Conservation (phyloP, 2,797 vertebrate genomes). For the Chloroceryle amazona region DNA sequence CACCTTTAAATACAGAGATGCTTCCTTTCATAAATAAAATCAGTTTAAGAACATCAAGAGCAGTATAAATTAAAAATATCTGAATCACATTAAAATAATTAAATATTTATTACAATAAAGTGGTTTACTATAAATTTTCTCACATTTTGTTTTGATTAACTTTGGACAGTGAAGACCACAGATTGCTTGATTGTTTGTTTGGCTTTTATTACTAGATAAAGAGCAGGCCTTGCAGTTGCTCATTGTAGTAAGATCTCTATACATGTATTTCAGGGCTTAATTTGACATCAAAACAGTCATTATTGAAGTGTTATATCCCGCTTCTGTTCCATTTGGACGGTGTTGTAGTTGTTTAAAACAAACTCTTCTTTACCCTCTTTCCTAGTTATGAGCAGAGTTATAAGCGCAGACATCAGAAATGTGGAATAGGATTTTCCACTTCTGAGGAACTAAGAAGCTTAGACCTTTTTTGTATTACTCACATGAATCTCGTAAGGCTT, state of each 20-base stretch:
- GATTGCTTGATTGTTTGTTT: background rate
- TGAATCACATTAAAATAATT: background rate
- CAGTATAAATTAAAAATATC: background rate
- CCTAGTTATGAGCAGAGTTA: background rate
- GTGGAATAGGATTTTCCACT: slow-evolving; percentile 27
- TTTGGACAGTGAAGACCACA: background rate
- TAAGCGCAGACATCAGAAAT: background rate
- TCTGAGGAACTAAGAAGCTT: background rate
- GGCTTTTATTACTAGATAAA: background rate
- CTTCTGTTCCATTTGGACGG: background rate
- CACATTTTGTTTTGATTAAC: background rate
- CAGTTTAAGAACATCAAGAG: background rate
- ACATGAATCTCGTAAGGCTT: background rate
- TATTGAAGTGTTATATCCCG: background rate
- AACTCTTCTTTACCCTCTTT: background rate
- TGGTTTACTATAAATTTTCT: background rate
- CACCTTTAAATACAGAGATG: background rate
- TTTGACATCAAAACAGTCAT: background rate
- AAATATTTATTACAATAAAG: background rate
- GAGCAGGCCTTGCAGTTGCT: background rate
- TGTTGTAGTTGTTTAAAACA: background rate
- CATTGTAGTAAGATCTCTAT: background rate
- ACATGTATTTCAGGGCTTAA: background rate
- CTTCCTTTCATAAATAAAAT: background rate
- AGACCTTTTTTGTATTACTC: background rate